phyloP scores from a whole-genome alignment of 2,888 invertebrate genomes.

The Cerceris rybyensis region DNA sequence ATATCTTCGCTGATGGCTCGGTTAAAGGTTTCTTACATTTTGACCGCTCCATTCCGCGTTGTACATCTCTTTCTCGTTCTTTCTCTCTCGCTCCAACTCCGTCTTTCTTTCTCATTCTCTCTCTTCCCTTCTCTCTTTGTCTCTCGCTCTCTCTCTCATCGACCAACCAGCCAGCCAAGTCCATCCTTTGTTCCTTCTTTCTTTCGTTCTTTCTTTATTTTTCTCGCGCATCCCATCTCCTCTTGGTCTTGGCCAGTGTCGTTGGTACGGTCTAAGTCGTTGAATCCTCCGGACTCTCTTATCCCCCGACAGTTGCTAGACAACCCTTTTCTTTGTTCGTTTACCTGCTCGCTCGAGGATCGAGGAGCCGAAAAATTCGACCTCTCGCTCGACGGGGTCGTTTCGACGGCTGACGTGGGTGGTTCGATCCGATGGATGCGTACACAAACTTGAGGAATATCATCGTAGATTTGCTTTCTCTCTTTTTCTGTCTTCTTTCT shows the following conservation, averaged over 20 bases:
- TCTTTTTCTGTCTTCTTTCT: slow-evolving; percentile 11
- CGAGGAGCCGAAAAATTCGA: slow-evolving; percentile 8
- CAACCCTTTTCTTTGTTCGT: slow-evolving; percentile 37
- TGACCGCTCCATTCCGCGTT: slow-evolving; percentile 49
- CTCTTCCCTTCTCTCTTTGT: slow-evolving; percentile 3
- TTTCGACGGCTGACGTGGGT: slow-evolving; percentile 36
- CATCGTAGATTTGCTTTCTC: not conserved
- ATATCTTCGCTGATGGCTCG: not conserved
- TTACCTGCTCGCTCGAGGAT: slow-evolving; percentile 10
- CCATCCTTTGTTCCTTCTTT: slow-evolving; percentile 73
- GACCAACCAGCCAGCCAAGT: slow-evolving; percentile 69
- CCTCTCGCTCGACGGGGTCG: not conserved
- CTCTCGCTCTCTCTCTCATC: slow-evolving; percentile 51
- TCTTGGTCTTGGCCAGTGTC: slow-evolving; percentile 3
- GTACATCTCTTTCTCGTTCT: slow-evolving; percentile 31
- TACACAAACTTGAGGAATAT: slow-evolving; percentile 16
- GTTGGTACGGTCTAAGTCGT: not conserved
- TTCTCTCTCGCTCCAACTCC: slow-evolving; percentile 16
- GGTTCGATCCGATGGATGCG: slow-evolving; percentile 19
- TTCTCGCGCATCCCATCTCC: slow-evolving; percentile 20
- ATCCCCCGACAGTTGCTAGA: not conserved
- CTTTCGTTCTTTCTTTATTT: slow-evolving; percentile 40
- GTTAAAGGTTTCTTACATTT: slow-evolving; percentile 46
- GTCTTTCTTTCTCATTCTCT: slow-evolving; percentile 11
- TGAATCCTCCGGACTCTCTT: not conserved